Conservation (phyloP, 2,113 vertebrate species). For the Chunga burmeisteri region DNA sequence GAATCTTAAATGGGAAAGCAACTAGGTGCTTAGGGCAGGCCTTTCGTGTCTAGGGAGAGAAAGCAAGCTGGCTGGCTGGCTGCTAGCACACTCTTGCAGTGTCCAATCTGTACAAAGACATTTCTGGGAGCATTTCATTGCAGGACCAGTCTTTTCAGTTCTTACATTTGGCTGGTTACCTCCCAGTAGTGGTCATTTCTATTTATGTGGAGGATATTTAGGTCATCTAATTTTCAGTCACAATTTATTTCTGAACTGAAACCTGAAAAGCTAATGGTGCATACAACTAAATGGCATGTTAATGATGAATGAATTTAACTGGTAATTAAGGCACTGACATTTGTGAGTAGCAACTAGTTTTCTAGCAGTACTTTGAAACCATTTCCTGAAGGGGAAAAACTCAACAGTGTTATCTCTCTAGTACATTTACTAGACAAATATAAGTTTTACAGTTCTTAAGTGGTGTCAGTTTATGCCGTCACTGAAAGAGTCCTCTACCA, state of each 20-base stretch:
- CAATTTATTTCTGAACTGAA: background rate
- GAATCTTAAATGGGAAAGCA: background rate
- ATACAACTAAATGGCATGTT: background rate
- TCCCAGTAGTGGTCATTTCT: background rate
- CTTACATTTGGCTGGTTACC: background rate
- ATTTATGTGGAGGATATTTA: background rate
- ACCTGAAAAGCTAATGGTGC: slow-evolving; percentile 11
- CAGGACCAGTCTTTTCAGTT: background rate
- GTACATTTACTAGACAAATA: background rate
- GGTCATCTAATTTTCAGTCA: background rate
- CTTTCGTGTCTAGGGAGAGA: background rate
- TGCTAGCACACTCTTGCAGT: background rate
- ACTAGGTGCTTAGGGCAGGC: background rate
- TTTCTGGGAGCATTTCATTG: background rate
- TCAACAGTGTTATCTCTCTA: background rate
- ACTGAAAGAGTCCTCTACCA: background rate
- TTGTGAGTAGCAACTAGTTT: background rate
- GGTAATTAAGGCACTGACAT: background rate
- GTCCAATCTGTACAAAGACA: background rate
- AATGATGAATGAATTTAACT: slow-evolving; percentile 25
- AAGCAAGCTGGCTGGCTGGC: background rate
- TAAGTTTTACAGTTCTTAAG: background rate
- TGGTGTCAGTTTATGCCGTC: background rate
- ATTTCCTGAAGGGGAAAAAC: background rate
- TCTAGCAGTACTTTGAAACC: background rate